Base-by-base conservation (phyloP, 1,140 invertebrate species). In the Dreissena polymorpha region DNA sequence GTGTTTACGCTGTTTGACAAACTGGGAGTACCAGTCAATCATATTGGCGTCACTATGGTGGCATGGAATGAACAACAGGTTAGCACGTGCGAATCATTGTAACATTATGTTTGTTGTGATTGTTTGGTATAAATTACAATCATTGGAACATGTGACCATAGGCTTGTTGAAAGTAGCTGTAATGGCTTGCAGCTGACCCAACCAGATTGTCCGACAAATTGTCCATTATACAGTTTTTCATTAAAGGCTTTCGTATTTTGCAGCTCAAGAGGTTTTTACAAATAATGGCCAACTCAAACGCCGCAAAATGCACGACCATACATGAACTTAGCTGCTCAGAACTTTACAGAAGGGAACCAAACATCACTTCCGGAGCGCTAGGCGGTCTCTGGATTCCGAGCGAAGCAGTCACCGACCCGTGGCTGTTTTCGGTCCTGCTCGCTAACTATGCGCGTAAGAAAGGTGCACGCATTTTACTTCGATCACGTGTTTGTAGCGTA, bases 21-120 rank as follows among this genome's bases (percentile, higher is more conserved):
- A 49, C 69, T 89, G 18, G 85, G 81, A 21, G 65, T 91, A 21
- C 88, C 88, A 53, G 87, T 85, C 72, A 73, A 69, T 0, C 77
- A 80, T 67, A 85, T 84, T 83, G 88, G 89, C 13, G 85, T 87
- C 6, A 86, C 83, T n/a, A 88, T 91, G 87, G 86, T 91, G n/a
- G 88, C 89, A 49, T 91, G 89, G 89, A 85, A 84, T 14, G 27
- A 84, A n/a, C 25, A 88, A 53, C 84, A 91, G 85, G 90, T 91
- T 75, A 13, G n/a, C 27, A 60, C 16, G 5, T n/a, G 18, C 39
- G 39, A 39, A n/a, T n/a, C n/a, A n/a, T 39, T 5, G 39, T 39
- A 39, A 5, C n/a, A 39, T 2, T 39, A 39, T 39, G 2, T 39
- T 39, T 39, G 39, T 39, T 39, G 39, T 39, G 39, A 39, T 39